These are phyloP conservation scores for Antheraea assamensis DNA, from an alignment of 2,888 invertebrate genomes.

Conservation along the genomic window DNA sequence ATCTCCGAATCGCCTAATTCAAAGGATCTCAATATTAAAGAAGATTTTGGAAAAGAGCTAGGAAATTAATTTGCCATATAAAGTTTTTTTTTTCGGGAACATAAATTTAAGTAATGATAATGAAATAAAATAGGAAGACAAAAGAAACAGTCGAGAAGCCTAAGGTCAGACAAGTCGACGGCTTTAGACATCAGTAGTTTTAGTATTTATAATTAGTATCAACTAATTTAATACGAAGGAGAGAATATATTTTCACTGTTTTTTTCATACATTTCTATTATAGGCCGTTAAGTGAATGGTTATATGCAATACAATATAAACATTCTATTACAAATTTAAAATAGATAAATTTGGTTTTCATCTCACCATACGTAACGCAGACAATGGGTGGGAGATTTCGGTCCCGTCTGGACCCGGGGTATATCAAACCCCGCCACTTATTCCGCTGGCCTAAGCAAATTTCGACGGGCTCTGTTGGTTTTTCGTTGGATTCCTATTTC, in stretches of 20 bases:
- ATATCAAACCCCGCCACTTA: conserved; percentile 71
- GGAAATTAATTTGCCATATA: neutral
- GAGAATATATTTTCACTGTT: too few species aligned
- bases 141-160: too few species aligned
- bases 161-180: too few species aligned
- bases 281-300: too few species aligned
- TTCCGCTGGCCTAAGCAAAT: conserved; percentile 83
- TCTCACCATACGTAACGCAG: conserved; percentile 47
- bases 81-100: neutral
- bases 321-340: conserved; percentile 2
- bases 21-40: neutral
- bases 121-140: too few species aligned
- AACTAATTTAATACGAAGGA: too few species aligned
- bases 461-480: conserved; percentile 76
- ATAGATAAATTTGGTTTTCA: conserved; percentile 41
- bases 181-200: too few species aligned
- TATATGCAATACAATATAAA: neutral
- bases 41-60: neutral
- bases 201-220: too few species aligned
- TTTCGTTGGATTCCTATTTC: conserved; percentile 80
- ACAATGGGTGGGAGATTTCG: conserved; percentile 58
- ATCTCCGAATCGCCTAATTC: too few species aligned
- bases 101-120: neutral
- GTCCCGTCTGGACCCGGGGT: conserved; percentile 46
- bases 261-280: too few species aligned